A percentile compares a stretch with the other conserved stretches of the same genome.
phyloP scores from a whole-genome alignment of 2,888 invertebrate genomes.

The Eilema caniola region DNA sequence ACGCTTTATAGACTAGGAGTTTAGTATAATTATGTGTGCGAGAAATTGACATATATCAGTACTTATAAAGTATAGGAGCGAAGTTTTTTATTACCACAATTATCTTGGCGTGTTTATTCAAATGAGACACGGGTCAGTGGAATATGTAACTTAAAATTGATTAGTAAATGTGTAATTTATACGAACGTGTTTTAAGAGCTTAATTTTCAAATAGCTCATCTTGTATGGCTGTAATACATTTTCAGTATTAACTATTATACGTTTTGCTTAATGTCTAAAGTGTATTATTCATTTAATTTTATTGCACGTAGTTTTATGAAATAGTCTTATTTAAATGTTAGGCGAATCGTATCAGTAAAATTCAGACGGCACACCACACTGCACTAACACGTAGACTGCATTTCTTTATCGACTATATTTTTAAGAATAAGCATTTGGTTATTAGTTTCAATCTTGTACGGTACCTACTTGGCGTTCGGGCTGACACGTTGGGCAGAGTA shows the following conservation, averaged over 20 bases:
- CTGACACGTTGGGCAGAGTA: no score
- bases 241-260: constrained; percentile 22
- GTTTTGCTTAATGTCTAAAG: constrained; percentile 9
- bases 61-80: constrained; percentile 6
- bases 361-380: not conserved
- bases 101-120: not conserved
- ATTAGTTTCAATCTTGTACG: constrained; percentile 2
- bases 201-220: constrained; percentile 2
- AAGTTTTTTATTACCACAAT: constrained; percentile 2
- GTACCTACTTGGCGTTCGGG: not conserved
- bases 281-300: constrained; percentile 3
- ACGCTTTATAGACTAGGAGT: constrained; percentile 37
- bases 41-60: constrained; percentile 45
- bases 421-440: constrained; percentile 6
- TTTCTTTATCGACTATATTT: constrained; percentile 8
- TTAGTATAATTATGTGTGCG: constrained; percentile 37
- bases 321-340: constrained; percentile 1
- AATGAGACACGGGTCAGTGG: not conserved
- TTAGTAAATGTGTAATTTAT: constrained; percentile 5
- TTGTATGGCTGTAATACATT: constrained; percentile 12
- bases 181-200: constrained; percentile 5
- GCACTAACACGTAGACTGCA: constrained; percentile 16
- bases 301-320: not conserved
- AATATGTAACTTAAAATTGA: constrained; percentile 3
- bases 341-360: not conserved